These are phyloP conservation scores for Drosophila equinoxialis DNA, from an alignment of 1,140 invertebrate species.

Conservation along the genomic window DNA sequence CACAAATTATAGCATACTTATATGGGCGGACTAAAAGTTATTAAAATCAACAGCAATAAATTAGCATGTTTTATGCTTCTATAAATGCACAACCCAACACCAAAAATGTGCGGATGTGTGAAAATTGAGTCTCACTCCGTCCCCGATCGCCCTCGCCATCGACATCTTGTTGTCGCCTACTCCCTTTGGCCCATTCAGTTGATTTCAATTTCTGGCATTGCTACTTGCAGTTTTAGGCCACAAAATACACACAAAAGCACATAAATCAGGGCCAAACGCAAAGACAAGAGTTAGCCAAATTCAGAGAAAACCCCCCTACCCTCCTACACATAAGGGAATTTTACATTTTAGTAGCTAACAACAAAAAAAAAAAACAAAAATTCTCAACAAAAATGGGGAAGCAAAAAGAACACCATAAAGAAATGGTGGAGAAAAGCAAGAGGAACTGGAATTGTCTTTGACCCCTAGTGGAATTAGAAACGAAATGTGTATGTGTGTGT, in stretches of 20 bases:
- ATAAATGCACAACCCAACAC: slow-evolving; percentile 38
- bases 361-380: slow-evolving; percentile 65
- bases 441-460: slow-evolving; percentile 29
- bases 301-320: slow-evolving; percentile 7
- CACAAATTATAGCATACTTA: slow-evolving; percentile 59
- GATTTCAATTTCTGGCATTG: background rate
- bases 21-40: slow-evolving; percentile 62
- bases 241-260: slow-evolving; percentile 58
- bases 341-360: slow-evolving; percentile 59
- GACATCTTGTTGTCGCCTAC: background rate
- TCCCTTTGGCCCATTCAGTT: slow-evolving; percentile 1
- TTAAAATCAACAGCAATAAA: slow-evolving; percentile 80
- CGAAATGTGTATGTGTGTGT: background rate
- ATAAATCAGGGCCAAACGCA: slow-evolving; percentile 69
- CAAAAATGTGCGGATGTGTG: slow-evolving; percentile 33
- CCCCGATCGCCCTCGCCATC: background rate
- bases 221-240: slow-evolving; percentile 34
- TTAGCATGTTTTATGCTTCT: slow-evolving; percentile 74
- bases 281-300: slow-evolving; percentile 51
- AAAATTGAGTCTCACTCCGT: background rate
- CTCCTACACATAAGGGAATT: slow-evolving; percentile 49
- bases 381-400: slow-evolving; percentile 46
- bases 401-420: background rate
- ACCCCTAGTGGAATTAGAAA: slow-evolving; percentile 25
- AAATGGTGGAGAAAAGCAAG: background rate